These are phyloP conservation scores for Neoitamus cyanurus DNA, from an alignment of 2,888 invertebrate genomes.

Conservation along the genomic window DNA sequence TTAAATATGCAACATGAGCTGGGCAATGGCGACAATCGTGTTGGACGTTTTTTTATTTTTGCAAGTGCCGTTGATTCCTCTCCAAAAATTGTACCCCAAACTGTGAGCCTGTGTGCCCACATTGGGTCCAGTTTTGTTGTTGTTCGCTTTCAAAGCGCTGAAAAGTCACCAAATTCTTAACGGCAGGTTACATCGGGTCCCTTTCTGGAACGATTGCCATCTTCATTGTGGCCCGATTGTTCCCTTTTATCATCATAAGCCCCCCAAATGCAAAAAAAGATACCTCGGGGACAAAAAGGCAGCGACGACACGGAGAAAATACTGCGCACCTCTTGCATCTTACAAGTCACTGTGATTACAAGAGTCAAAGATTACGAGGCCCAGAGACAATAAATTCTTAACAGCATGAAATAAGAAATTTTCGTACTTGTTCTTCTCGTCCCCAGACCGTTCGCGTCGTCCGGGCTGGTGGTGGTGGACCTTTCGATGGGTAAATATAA, in stretches of 20 bases:
- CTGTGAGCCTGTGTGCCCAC: conserved; percentile 38
- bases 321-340: conserved; percentile 14
- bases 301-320: conserved; percentile 15
- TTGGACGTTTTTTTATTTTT: neutral
- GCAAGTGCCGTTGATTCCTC: conserved; percentile 34
- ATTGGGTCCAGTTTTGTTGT: neutral
- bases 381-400: conserved; percentile 46
- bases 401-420: conserved; percentile 46
- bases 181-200: conserved; percentile 32
- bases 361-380: conserved; percentile 45
- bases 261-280: conserved; percentile 25
- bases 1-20: conserved; percentile 26
- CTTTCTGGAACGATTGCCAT: conserved; percentile 43
- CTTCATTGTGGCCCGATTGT: conserved; percentile 41
- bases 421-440: conserved; percentile 27
- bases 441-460: neutral
- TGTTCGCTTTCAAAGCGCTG: neutral
- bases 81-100: conserved; percentile 25
- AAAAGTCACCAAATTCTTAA: conserved; percentile 32
- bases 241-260: conserved; percentile 40
- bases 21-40: neutral
- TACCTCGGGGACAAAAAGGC: conserved; percentile 10
- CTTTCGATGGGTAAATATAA: conserved; percentile 19
- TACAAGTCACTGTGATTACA: conserved; percentile 34
- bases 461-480: neutral